Evolutionary conservation across 2,888 invertebrate genomes (phyloP).

Genomic region (Cerastoderma edule): DNA sequence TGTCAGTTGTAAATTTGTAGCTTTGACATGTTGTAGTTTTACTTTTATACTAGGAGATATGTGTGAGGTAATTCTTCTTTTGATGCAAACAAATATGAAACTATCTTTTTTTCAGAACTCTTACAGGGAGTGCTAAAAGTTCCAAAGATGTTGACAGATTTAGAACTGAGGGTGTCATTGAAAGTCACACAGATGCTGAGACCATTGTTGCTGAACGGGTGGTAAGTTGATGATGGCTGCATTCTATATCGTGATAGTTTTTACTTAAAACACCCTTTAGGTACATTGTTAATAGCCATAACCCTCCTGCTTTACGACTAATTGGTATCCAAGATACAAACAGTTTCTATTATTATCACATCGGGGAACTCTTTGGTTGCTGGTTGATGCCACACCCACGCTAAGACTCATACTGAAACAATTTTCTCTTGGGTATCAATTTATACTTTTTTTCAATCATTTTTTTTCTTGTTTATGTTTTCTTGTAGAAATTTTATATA

Average conservation of each 20-base stretch:
- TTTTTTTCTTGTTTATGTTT: too few relatives aligned
- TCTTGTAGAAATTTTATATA: too few relatives aligned
- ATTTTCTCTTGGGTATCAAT: too few relatives aligned
- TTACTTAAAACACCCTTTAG: too few relatives aligned
- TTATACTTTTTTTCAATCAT: too few relatives aligned
- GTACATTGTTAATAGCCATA: neutral
- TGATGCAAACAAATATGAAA: neutral
- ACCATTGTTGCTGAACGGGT: conserved; percentile 45
- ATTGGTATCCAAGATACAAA: neutral
- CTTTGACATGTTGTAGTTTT: too few relatives aligned
- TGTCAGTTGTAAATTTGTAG: neutral
- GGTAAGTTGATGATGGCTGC: conserved; percentile 45
- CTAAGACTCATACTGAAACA: neutral
- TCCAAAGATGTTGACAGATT: conserved; percentile 7
- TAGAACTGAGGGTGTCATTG: conserved; percentile 10
- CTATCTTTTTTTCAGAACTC: conserved; percentile 29
- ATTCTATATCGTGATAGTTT: too few relatives aligned
- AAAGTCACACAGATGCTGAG: conserved; percentile 43
- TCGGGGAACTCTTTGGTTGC: neutral
- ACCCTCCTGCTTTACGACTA: neutral
- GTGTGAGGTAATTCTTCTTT: too few relatives aligned
- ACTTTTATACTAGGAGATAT: too few relatives aligned
- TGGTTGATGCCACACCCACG: neutral
- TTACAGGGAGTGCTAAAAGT: conserved; percentile 40
- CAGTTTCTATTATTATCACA: neutral